Evolutionary conservation across 2,113 vertebrate genomes (phyloP), one percentile per base, ranked within the genome.

Genomic region (Tachuris rubrigastra): DNA sequence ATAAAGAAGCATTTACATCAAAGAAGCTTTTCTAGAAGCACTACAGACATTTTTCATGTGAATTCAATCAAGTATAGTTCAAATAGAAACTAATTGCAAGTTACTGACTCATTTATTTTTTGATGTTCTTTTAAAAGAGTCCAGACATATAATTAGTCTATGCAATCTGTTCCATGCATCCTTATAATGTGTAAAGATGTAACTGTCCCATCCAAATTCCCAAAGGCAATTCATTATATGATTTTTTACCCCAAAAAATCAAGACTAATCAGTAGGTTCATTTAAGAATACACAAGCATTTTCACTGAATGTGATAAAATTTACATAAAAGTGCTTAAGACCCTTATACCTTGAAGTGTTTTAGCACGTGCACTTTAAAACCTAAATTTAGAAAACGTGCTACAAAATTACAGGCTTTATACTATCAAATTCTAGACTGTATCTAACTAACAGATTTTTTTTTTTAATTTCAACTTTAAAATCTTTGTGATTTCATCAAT

Each of bases 1-100:
- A 95, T 35, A 93, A 88, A 94, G 33, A 87, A 72, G 11, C 15
- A 78, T 27, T 92, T 63, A 80, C 81, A 89, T 92, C 8, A 83
- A 82, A 87, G 33, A 84, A 90, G 63, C 59, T 75, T 84, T 94
- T 91, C 46, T 89, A 77, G 52, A 74, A 90, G 55, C 42, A 85
- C 27, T 75, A 72, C 13, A 73, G 87, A 58, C 81, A 69, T 56
- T 90, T 87, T 63, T 46, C 18, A 31, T 23, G 12, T 46, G 31
- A 90, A 46, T 78, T 93, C 44, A 71, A 86, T 37, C 52, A 88
- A 72, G 5, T 67, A 42, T 8, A 71, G 23, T 49, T 89, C 47
- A 93, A 85, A 86, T 8, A 86, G 31, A 92, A 90, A 84, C 16
- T 88, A 79, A 87, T 1, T 87, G 7, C 41, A 60, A 53, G 42